A percentile compares a stretch with the other conserved stretches of the same genome.
phyloP scores from a whole-genome alignment of 2,797 vertebrate genomes.

The Muscicapa striata region DNA sequence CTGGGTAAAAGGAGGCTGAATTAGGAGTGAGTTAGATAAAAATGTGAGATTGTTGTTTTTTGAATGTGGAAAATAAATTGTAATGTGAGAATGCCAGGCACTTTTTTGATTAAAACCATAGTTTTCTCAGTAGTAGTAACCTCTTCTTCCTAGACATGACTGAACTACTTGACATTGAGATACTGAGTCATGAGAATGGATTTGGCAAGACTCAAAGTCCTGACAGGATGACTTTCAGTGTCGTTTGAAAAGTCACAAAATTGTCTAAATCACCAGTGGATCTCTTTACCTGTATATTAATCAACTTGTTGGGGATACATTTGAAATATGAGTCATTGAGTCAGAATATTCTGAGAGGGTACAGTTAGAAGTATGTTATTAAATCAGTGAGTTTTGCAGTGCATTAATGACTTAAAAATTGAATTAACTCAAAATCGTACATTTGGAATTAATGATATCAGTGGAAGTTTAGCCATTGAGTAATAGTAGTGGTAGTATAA shows the following conservation, averaged over 20 bases:
- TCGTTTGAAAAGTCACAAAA: not conserved
- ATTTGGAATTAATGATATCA: not conserved
- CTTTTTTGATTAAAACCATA: not conserved
- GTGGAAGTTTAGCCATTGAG: not conserved
- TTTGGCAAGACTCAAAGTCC: not conserved
- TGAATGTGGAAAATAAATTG: not conserved
- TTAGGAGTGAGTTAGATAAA: not conserved
- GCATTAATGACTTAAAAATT: not conserved
- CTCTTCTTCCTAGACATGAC: not conserved
- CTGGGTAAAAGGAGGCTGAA: not conserved
- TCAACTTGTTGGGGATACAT: not conserved
- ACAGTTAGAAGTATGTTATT: not conserved
- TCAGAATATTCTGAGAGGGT: not conserved
- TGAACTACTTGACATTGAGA: not conserved
- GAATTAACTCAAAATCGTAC: not conserved
- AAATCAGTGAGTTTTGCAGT: not conserved
- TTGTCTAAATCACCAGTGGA: not conserved
- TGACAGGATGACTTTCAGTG: not conserved
- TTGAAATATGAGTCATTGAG: not conserved
- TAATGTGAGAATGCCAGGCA: not conserved
- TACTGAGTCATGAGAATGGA: not conserved
- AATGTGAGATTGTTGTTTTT: not conserved
- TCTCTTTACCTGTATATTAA: not conserved
- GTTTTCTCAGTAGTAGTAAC: not conserved
- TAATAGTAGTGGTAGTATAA: not conserved